These are phyloP conservation scores for Metellina segmentata DNA, from an alignment of 2,888 invertebrate species.

Conservation along the genomic window DNA sequence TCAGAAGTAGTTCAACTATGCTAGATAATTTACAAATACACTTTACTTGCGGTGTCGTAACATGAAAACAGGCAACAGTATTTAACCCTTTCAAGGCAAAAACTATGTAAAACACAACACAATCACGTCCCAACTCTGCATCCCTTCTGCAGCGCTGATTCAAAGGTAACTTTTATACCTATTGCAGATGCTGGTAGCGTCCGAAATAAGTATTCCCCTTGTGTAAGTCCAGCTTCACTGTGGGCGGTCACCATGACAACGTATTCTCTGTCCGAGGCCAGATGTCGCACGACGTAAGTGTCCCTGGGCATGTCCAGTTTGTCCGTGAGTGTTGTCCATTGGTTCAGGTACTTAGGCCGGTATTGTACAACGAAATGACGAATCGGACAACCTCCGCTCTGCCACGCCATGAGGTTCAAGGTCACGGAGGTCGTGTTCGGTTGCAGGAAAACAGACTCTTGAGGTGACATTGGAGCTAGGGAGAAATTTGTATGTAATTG, in stretches of 20 bases:
- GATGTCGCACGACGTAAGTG: slow-evolving; percentile 78
- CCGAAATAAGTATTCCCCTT: slow-evolving; percentile 80
- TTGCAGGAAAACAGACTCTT: slow-evolving; percentile 79
- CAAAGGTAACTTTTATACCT: too few relatives aligned
- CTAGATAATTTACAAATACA: too few relatives aligned
- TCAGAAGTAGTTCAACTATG: too few relatives aligned
- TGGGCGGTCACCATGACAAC: slow-evolving; percentile 81
- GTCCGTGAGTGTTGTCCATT: slow-evolving; percentile 69
- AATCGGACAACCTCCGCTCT: slow-evolving; percentile 80
- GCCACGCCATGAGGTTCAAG: slow-evolving; percentile 80
- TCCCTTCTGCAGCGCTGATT: too few relatives aligned
- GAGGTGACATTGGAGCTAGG: slow-evolving; percentile 80
- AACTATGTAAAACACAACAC: too few relatives aligned
- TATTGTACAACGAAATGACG: slow-evolving; percentile 80
- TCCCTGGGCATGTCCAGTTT: slow-evolving; percentile 62
- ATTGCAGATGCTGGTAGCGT: slow-evolving; percentile 79
- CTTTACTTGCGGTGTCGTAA: too few relatives aligned
- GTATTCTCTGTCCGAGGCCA: slow-evolving; percentile 81
- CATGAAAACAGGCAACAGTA: too few relatives aligned
- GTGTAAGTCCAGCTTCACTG: slow-evolving; percentile 82
- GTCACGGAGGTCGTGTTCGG: slow-evolving; percentile 80
- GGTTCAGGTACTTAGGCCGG: slow-evolving; percentile 65
- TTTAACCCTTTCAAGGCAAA: too few relatives aligned
- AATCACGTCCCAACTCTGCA: too few relatives aligned
- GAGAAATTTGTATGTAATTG: not conserved